These are phyloP conservation scores for Lycaon pictus DNA, from an alignment of 2,113 vertebrate genomes.

Conservation along the genomic window DNA sequence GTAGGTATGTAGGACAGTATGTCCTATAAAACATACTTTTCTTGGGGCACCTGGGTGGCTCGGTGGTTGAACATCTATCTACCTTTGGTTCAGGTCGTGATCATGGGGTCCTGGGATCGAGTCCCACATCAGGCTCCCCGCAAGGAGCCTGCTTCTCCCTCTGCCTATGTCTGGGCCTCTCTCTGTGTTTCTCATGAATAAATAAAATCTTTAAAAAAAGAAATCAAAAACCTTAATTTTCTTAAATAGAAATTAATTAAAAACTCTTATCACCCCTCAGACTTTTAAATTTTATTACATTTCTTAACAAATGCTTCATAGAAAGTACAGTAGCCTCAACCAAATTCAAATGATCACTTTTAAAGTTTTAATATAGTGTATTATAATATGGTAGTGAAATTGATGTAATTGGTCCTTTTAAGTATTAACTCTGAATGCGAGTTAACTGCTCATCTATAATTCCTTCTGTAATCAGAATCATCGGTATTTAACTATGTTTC, in stretches of 20 bases:
- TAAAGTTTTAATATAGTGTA: background rate
- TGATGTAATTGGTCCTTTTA: slow-evolving; percentile 14
- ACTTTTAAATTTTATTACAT: slow-evolving; percentile 51
- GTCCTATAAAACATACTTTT: slow-evolving; percentile 54
- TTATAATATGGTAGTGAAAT: background rate
- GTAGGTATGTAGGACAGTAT: too few relatives aligned
- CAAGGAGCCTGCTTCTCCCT: too few relatives aligned
- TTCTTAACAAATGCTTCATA: slow-evolving; percentile 51
- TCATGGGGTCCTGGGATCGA: too few relatives aligned
- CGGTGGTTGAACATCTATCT: too few relatives aligned
- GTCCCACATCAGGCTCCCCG: too few relatives aligned
- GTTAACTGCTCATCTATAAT: slow-evolving; percentile 18
- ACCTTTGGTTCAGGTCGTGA: too few relatives aligned
- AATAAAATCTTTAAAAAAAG: too few relatives aligned
- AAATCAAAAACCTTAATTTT: background rate
- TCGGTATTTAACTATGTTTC: slow-evolving; percentile 53
- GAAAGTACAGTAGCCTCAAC: background rate
- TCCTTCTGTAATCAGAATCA: slow-evolving; percentile 48
- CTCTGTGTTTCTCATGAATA: too few relatives aligned
- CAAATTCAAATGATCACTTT: slow-evolving; percentile 21
- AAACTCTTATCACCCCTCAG: background rate
- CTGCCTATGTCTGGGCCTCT: too few relatives aligned
- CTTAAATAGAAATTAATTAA: background rate
- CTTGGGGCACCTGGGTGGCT: background rate
- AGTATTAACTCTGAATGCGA: background rate